These are phyloP conservation scores for Tetranychus urticae DNA, from an alignment of 1,140 invertebrate genomes.

Conservation along the genomic window DNA sequence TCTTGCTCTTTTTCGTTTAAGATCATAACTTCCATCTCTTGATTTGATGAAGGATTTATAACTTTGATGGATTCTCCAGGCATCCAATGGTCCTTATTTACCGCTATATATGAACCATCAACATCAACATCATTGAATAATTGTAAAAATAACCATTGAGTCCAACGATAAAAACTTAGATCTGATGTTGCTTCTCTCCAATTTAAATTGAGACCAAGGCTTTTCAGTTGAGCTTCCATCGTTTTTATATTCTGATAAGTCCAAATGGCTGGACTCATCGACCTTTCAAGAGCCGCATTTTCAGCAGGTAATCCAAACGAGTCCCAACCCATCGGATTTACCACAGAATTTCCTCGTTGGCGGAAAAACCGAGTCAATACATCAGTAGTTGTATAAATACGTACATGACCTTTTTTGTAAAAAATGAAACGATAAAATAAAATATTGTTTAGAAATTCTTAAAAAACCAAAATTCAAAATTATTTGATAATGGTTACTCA, in stretches of 20 bases:
- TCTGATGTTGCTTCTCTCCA: conserved; percentile 46
- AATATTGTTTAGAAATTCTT: background rate
- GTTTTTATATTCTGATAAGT: conserved; percentile 64
- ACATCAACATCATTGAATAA: conserved; percentile 40
- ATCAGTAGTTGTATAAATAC: conserved; percentile 91
- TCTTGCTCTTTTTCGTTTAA: background rate
- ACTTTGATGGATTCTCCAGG: background rate
- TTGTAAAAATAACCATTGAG: conserved; percentile 79
- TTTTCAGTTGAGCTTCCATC: conserved; percentile 66
- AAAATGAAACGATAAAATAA: background rate
- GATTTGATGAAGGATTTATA: conserved; percentile 5
- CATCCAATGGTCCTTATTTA: conserved; percentile 8
- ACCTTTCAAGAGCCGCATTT: conserved; percentile 79
- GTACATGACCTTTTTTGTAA: conserved; percentile 42
- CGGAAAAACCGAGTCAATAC: conserved; percentile 50
- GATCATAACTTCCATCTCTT: background rate
- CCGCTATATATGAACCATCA: conserved; percentile 1
- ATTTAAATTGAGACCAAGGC: conserved; percentile 68
- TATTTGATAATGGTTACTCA: no score
- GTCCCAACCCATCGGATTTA: conserved; percentile 99
- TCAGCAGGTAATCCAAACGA: conserved; percentile 97
- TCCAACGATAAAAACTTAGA: conserved; percentile 45
- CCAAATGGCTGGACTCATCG: conserved; percentile 55
- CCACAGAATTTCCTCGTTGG: conserved; percentile 24
- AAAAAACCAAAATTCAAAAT: background rate